These are phyloP conservation scores for Bettongia penicillata DNA, from an alignment of 2,113 vertebrate genomes.

Conservation along the genomic window DNA sequence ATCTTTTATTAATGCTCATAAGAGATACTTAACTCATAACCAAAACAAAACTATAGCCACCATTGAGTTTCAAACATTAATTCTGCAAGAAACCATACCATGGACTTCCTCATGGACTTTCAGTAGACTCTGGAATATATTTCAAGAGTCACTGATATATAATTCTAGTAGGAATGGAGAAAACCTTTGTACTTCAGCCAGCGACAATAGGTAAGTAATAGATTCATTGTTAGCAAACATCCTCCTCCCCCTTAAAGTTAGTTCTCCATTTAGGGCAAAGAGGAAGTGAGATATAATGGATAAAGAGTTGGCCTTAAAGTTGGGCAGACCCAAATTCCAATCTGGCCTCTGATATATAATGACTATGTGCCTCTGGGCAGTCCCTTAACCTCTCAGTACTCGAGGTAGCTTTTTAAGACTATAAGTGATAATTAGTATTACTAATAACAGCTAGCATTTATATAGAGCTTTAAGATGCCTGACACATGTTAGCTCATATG, in stretches of 20 bases:
- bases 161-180: not conserved
- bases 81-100: not conserved
- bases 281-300: not conserved
- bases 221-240: slow-evolving; percentile 7
- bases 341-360: not conserved
- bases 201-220: not conserved
- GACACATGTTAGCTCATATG: not conserved
- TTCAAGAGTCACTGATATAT: not conserved
- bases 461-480: not conserved
- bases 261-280: not conserved
- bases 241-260: not conserved
- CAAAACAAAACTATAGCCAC: not conserved
- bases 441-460: not conserved
- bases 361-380: not conserved
- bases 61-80: not conserved
- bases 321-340: not conserved
- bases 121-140: too few species aligned
- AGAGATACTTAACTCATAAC: not conserved
- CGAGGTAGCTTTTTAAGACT: not conserved
- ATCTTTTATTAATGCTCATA: not conserved
- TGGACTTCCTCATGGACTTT: not conserved
- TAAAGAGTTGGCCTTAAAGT: not conserved
- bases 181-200: not conserved
- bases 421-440: not conserved
- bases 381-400: not conserved